phyloP scores from a whole-genome alignment of 2,113 vertebrate species.

The Oreocharis arfaki region DNA sequence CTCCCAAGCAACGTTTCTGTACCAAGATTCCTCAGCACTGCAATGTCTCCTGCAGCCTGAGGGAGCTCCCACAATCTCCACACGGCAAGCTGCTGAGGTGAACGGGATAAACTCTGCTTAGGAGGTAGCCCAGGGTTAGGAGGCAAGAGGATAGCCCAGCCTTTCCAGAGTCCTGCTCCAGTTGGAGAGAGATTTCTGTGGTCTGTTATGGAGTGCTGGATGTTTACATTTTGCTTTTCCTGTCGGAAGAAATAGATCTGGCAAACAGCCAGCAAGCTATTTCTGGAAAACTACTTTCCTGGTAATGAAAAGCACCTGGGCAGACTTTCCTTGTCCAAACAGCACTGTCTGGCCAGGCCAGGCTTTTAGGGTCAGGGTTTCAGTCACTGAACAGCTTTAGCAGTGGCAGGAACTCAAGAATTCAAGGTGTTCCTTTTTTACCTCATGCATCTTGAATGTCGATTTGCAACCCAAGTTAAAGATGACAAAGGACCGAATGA shows the following conservation, averaged over 20 bases:
- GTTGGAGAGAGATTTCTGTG: neutral
- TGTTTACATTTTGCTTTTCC: conserved; percentile 45
- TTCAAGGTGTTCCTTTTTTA: neutral
- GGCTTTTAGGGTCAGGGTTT: neutral
- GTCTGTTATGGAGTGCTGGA: neutral
- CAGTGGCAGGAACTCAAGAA: neutral
- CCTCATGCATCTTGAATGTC: neutral
- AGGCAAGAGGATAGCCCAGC: neutral
- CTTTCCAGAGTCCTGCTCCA: neutral
- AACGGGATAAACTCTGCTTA: neutral
- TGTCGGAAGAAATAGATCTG: neutral
- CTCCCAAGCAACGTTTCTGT: neutral
- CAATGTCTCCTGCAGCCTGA: neutral
- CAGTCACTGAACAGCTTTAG: neutral
- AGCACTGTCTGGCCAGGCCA: neutral
- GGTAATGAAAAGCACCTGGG: neutral
- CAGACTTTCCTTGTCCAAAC: neutral
- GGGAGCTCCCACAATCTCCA: neutral
- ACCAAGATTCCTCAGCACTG: neutral
- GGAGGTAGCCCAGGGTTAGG: neutral
- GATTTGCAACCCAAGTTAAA: neutral
- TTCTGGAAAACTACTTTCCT: conserved; percentile 4
- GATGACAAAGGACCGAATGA: neutral
- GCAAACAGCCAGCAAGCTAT: neutral
- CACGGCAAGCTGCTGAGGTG: neutral